phyloP scores from a whole-genome alignment of 1,140 invertebrate genomes.

The Asobara japonica region DNA sequence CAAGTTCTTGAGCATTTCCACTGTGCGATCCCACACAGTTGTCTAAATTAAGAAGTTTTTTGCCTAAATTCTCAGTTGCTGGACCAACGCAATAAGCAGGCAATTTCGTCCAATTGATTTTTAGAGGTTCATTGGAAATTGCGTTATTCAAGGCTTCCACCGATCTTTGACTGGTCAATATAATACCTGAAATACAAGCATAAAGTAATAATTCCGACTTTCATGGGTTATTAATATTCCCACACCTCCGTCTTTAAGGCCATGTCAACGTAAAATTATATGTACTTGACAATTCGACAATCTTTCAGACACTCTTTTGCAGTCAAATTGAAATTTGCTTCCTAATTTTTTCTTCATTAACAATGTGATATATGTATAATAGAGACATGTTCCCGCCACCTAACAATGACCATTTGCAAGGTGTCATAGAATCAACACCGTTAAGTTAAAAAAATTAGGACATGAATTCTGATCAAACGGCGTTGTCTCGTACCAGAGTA shows the following conservation, averaged over 20 bases:
- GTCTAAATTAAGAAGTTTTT: slow-evolving; percentile 44
- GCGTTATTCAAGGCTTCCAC: slow-evolving; percentile 51
- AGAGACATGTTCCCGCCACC: too few species aligned
- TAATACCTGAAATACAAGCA: slow-evolving; percentile 48
- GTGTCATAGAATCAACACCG: too few species aligned
- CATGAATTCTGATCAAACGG: too few species aligned
- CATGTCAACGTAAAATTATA: too few species aligned
- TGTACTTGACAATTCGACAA: too few species aligned
- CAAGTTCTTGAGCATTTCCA: slow-evolving; percentile 58
- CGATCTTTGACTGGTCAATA: slow-evolving; percentile 60
- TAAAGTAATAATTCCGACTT: slow-evolving; percentile 7
- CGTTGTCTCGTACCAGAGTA: slow-evolving; percentile 51
- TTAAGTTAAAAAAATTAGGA: too few species aligned
- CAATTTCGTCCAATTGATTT: slow-evolving; percentile 47
- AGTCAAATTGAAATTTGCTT: too few species aligned
- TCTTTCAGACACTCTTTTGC: too few species aligned
- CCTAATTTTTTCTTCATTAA: too few species aligned
- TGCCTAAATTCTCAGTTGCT: slow-evolving; percentile 51
- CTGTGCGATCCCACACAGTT: slow-evolving; percentile 51
- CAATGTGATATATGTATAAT: too few species aligned
- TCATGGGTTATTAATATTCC: neutral
- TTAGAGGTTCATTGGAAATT: slow-evolving; percentile 30
- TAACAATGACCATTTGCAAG: too few species aligned
- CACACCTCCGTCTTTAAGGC: too few species aligned
- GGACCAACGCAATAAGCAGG: slow-evolving; percentile 58